Evolutionary conservation across 2,797 vertebrate genomes (phyloP), one percentile per base, ranked within the genome.

Genomic region (Brachyalestes nurse): DNA sequence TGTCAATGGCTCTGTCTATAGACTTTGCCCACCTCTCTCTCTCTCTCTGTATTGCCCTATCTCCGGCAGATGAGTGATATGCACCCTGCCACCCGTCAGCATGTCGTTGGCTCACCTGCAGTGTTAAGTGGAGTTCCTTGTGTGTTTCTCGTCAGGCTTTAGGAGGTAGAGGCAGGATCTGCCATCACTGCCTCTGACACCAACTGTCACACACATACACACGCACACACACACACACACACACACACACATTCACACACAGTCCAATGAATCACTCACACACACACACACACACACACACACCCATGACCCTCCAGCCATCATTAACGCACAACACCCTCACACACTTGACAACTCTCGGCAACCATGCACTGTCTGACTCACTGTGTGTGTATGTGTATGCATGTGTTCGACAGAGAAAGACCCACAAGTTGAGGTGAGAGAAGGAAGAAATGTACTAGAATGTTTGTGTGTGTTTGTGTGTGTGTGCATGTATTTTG

Each of bases 401-500:
- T 77, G 77, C 61, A 17, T 47, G 17, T 65, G 34, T 19, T 14
- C 75, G 21, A 21, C 34, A n/a, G 74, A 70, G 67, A 64, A 62
- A 55, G 42, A 53, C 17, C 51, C n/a, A 72, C 17, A 58, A 76
- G 47, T 21, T 55, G 34, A 78, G 9, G 66, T 61, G 67, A 40
- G 82, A 87, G 86, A 40, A 53, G 76, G 40, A 82, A 86, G 86
- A 88, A 87, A 87, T 90, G 90, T 88, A 88, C 91, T 90, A 89
- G 87, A 82, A 42, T 69, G 17, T 74, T 85, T 80, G 28, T 60
- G 58, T 23, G 21, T 60, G 51, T 53, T 4, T 60, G 19, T 60
- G 19, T 60, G 21, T 25, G 60, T 28, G 13, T 53, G 28, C 28
- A 28, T 28, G 28, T 28, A 28, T 28, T 28, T 28, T 28, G 28